Evolutionary conservation across 2,797 vertebrate species (phyloP).

Genomic region (Loriculus beryllinus): DNA sequence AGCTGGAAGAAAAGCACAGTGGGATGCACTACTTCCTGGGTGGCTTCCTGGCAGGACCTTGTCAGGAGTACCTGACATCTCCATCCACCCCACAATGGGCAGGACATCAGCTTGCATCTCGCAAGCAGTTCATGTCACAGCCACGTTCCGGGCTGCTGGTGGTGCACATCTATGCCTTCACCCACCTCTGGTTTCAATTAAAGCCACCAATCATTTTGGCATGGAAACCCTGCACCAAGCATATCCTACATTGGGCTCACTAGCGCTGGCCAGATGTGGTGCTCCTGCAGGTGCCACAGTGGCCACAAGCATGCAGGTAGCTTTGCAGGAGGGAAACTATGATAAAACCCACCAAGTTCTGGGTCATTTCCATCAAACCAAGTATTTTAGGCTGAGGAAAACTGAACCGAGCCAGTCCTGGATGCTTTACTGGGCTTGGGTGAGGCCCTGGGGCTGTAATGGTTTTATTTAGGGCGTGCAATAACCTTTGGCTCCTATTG

Average conservation of each 20-base stretch:
- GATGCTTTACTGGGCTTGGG: slow-evolving; percentile 9
- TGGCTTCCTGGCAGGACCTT: neutral
- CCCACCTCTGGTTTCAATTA: neutral
- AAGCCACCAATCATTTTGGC: neutral
- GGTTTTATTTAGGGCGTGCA: slow-evolving; percentile 34
- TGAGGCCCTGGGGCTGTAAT: neutral
- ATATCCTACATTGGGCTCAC: accelerated
- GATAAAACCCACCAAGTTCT: neutral
- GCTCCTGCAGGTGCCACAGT: neutral
- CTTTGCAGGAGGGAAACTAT: neutral
- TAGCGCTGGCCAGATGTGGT: neutral
- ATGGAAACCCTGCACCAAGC: neutral
- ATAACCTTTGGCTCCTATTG: slow-evolving; percentile 53
- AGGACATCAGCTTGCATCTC: neutral
- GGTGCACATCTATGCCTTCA: neutral
- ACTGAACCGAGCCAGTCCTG: neutral
- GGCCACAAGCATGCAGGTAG: neutral
- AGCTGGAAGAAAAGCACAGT: neutral
- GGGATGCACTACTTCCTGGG: neutral
- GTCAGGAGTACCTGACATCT: neutral
- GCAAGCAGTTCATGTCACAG: accelerated
- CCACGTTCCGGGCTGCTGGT: accelerated
- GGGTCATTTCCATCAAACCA: neutral
- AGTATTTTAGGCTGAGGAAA: neutral
- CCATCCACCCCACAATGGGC: neutral